phyloP scores from a whole-genome alignment of 2,113 vertebrate species.

The Desmodus rotundus region DNA sequence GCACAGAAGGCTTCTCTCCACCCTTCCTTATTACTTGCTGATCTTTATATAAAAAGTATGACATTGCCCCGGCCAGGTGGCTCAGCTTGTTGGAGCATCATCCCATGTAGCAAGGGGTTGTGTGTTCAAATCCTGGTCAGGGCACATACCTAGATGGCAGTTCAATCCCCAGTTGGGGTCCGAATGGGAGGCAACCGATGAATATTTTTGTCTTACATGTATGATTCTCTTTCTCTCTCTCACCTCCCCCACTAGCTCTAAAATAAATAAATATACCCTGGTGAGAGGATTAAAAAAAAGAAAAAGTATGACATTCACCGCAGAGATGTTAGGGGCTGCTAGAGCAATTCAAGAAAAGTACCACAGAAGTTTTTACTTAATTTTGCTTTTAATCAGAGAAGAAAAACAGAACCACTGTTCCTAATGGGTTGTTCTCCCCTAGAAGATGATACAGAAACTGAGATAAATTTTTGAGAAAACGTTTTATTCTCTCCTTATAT shows the following conservation, averaged over 20 bases:
- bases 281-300: no score
- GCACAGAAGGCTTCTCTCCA: neutral
- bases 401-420: neutral
- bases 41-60: neutral
- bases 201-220: no score
- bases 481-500: neutral
- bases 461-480: neutral
- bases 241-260: no score
- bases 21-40: neutral
- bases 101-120: no score
- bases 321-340: neutral
- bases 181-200: no score
- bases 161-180: no score
- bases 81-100: no score
- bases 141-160: no score
- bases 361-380: neutral
- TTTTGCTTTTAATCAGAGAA: slow-evolving; percentile 27
- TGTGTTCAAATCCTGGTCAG: no score
- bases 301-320: neutral
- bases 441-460: neutral
- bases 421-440: neutral
- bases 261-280: no score
- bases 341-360: neutral
- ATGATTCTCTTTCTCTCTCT: no score
- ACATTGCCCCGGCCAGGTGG: no score